phyloP scores from a whole-genome alignment of 2,113 vertebrate species.

The Etheostoma spectabile region DNA sequence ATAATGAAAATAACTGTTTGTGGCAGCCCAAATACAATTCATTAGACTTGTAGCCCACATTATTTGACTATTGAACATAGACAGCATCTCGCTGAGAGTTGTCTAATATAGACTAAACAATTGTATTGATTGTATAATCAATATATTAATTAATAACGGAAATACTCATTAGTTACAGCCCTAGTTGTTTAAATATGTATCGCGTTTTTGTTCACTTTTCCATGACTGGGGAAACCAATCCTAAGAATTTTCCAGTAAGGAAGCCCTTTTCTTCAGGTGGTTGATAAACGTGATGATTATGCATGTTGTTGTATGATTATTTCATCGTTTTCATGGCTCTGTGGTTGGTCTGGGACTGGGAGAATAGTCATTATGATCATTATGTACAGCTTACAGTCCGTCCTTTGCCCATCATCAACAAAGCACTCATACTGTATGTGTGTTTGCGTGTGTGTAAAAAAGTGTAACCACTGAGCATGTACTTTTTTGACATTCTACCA shows the following conservation, averaged over 20 bases:
- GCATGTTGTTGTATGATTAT: conserved; percentile 11
- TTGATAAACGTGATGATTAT: conserved; percentile 15
- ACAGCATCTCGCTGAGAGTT: neutral
- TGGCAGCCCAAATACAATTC: no score
- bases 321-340: conserved; percentile 22
- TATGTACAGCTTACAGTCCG: conserved; percentile 33
- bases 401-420: conserved; percentile 5
- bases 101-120: neutral
- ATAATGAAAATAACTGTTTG: neutral
- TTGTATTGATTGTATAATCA: neutral
- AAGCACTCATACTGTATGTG: neutral
- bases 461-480: neutral
- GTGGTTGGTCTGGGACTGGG: conserved; percentile 20
- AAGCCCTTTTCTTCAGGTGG: neutral
- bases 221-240: neutral
- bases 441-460: neutral
- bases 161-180: neutral
- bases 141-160: neutral
- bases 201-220: neutral
- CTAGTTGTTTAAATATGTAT: neutral
- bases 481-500: neutral
- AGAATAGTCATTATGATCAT: conserved; percentile 40
- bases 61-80: neutral
- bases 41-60: neutral
- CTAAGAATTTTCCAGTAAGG: neutral